Percentiles rank a stretch among this genome's conserved stretches.
phyloP scores from a whole-genome alignment of 2,113 vertebrate genomes.

The Fukomys damarensis region DNA sequence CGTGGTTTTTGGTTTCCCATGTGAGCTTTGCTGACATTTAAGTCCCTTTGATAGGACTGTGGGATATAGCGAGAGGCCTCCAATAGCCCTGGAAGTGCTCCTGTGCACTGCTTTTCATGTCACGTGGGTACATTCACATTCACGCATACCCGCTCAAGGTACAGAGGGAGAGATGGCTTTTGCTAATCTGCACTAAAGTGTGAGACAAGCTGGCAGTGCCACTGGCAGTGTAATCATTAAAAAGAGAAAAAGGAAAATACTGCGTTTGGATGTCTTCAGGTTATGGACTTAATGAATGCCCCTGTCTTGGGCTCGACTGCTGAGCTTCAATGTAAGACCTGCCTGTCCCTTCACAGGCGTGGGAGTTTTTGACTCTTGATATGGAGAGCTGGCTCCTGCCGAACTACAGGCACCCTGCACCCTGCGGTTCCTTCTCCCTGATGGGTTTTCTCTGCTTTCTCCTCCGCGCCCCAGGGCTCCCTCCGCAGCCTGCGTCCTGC shows the following conservation, averaged over 20 bases:
- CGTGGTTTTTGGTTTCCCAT: not conserved
- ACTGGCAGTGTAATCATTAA: not conserved
- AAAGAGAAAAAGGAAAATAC: not conserved
- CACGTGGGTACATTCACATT: fast-evolving
- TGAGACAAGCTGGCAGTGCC: not conserved
- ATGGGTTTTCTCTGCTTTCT: no score
- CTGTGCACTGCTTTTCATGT: fast-evolving
- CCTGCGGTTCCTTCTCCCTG: not conserved
- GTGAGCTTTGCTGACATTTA: not conserved
- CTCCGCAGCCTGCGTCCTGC: not conserved
- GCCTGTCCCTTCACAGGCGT: not conserved
- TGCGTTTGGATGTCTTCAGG: not conserved
- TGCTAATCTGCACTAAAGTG: not conserved
- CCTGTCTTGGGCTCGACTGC: not conserved
- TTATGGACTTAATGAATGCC: no score
- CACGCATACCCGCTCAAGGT: not conserved
- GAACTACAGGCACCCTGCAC: fast-evolving
- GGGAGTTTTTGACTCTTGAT: not conserved
- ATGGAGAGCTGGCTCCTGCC: not conserved
- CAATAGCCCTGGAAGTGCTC: not conserved
- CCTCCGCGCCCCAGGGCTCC: no score
- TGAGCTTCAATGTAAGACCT: fast-evolving
- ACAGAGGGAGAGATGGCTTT: not conserved
- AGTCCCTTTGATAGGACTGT: not conserved
- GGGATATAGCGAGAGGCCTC: not conserved